Percentiles rank a stretch among this genome's conserved stretches.
These are phyloP conservation scores for Amphipyra berbera DNA, from an alignment of 2,888 invertebrate genomes.

Conservation along the genomic window DNA sequence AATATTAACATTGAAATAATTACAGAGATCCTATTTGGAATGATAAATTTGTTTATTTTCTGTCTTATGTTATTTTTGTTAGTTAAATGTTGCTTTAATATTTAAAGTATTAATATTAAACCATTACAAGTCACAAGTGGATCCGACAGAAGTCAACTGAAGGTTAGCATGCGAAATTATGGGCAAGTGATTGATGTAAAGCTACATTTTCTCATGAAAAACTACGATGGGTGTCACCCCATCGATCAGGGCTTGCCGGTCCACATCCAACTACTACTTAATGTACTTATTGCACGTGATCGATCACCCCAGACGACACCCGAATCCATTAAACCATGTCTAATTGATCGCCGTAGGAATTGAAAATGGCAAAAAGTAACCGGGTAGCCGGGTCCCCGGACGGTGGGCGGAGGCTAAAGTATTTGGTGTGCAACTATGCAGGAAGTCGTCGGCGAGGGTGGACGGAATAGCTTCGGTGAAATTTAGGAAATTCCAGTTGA, in stretches of 20 bases:
- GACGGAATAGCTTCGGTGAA: constrained; percentile 57
- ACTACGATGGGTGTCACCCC: constrained; percentile 56
- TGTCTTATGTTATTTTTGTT: too few species aligned
- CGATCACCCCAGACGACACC: constrained; percentile 83
- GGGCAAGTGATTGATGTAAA: constrained; percentile 40
- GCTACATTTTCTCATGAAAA: constrained; percentile 51
- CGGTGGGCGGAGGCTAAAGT: constrained; percentile 53
- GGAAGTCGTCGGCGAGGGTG: constrained; percentile 59
- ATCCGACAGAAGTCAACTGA: constrained; percentile 5
- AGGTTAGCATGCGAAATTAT: constrained; percentile 26
- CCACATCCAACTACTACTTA: constrained; percentile 79
- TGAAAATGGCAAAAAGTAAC: constrained; percentile 84
- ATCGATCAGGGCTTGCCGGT: constrained; percentile 77
- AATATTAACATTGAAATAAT: not conserved
- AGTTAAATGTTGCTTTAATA: too few species aligned
- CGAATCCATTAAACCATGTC: constrained; percentile 86
- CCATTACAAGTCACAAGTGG: not conserved
- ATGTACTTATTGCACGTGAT: constrained; percentile 84
- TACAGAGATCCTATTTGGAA: too few species aligned
- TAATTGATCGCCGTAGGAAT: constrained; percentile 85
- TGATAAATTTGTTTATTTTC: too few species aligned
- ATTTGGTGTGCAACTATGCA: constrained; percentile 68
- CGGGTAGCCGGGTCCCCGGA: constrained; percentile 19
- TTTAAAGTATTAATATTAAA: too few species aligned
- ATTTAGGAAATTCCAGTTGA: constrained; percentile 57